Percentiles rank a stretch among this genome's conserved stretches.
Conservation (phyloP, 2,797 vertebrate species). For the Clarias laeviceps region DNA sequence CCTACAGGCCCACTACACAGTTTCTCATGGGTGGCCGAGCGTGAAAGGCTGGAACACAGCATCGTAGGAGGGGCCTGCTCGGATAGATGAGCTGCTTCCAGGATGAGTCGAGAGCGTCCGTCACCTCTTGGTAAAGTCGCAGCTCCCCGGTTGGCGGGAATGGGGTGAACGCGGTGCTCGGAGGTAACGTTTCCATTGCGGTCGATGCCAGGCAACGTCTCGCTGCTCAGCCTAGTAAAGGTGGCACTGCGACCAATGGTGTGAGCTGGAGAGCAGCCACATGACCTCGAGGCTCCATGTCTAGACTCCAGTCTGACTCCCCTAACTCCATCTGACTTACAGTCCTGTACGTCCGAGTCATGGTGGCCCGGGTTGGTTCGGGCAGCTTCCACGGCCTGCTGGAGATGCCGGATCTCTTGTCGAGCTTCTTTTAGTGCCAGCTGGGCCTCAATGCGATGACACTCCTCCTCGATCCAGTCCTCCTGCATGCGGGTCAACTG, state of each 20-base stretch:
- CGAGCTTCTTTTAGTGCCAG: constrained; percentile 92
- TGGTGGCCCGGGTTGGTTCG: constrained; percentile 80
- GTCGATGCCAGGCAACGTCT: constrained; percentile 77
- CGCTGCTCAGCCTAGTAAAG: constrained; percentile 86
- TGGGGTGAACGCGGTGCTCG: constrained; percentile 50
- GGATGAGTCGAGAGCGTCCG: constrained; percentile 79
- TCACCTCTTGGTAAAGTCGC: constrained; percentile 72
- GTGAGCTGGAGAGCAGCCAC: constrained; percentile 87
- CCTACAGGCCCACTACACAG: constrained; percentile 73
- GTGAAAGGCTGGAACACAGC: constrained; percentile 67
- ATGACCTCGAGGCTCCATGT: constrained; percentile 76
- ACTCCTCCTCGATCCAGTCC: constrained; percentile 98
- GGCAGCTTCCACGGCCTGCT: constrained; percentile 89
- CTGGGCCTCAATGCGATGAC: constrained; percentile 94
- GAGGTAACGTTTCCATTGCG: constrained; percentile 74
- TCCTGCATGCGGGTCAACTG: constrained; percentile 95
- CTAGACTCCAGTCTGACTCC: constrained; percentile 63
- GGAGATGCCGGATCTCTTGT: constrained; percentile 93
- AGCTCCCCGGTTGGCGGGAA: constrained; percentile 68
- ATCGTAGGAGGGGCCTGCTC: constrained; percentile 70
- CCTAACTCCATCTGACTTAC: constrained; percentile 80
- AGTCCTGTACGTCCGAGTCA: constrained; percentile 72
- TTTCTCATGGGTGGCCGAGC: constrained; percentile 82
- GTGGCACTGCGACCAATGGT: constrained; percentile 86
- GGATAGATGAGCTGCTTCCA: constrained; percentile 81